These are phyloP conservation scores for Desmodus rotundus DNA, from an alignment of 2,113 vertebrate species.

Conservation along the genomic window DNA sequence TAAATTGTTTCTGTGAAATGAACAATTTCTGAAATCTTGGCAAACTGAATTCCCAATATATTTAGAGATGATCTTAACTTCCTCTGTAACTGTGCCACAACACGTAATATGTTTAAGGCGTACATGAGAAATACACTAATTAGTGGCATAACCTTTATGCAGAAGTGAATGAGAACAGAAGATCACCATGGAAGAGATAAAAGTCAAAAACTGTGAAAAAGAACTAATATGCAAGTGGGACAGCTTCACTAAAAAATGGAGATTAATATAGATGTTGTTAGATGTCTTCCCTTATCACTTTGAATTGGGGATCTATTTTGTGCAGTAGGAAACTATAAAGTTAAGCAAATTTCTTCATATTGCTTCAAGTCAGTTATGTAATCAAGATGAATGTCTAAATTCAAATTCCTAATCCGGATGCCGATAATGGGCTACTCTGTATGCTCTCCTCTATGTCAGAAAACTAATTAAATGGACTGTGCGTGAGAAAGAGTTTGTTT, in stretches of 20 bases:
- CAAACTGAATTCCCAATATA: conserved; percentile 59
- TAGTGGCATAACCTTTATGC: conserved; percentile 48
- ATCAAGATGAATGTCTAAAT: neutral
- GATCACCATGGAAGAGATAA: neutral
- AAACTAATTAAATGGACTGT: neutral
- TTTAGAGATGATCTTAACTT: conserved; percentile 55
- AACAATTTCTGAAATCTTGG: conserved; percentile 62
- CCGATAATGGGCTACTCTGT: neutral
- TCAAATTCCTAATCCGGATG: neutral
- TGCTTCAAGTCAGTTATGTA: neutral
- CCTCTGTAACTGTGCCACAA: conserved; percentile 15
- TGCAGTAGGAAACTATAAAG: neutral
- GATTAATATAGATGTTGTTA: neutral
- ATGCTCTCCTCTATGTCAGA: neutral
- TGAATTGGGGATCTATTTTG: neutral
- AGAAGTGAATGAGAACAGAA: conserved; percentile 33
- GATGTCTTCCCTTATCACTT: neutral
- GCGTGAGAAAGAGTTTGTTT: neutral
- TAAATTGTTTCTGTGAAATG: conserved; percentile 59
- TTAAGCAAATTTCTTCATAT: neutral
- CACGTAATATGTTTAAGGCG: neutral
- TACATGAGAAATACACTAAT: conserved; percentile 39
- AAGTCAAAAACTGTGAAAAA: conserved; percentile 9
- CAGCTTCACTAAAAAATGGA: neutral
- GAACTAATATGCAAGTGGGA: neutral